Conservation (phyloP, 2,888 invertebrate species). For the Conistra vaccinii region DNA sequence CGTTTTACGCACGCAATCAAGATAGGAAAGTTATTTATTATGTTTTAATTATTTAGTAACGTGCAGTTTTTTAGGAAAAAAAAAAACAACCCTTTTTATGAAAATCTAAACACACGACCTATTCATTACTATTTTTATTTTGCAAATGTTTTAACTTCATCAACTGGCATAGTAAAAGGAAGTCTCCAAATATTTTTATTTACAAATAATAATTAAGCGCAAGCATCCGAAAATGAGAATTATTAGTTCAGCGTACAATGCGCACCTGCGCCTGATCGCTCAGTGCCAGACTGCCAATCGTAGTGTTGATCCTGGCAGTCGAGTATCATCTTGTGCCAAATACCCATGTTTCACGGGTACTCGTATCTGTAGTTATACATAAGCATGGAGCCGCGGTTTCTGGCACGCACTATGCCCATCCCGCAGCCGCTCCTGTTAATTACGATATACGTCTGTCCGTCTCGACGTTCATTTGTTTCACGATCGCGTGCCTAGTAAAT, state of each 20-base stretch:
- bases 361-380: conserved; percentile 70
- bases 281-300: conserved; percentile 47
- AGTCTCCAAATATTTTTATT: conserved; percentile 11
- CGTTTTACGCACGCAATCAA: conserved; percentile 42
- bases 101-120: background rate
- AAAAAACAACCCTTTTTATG: background rate
- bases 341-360: conserved; percentile 63
- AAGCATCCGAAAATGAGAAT: conserved; percentile 44
- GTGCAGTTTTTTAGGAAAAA: background rate
- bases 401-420: conserved; percentile 53
- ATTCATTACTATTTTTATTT: background rate
- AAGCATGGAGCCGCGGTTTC: conserved; percentile 57
- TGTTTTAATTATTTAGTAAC: conserved; percentile 32
- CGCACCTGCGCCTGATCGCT: conserved; percentile 64
- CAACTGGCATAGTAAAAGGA: background rate
- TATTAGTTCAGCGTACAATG: conserved; percentile 32
- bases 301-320: conserved; percentile 67
- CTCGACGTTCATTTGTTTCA: conserved; percentile 65
- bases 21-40: conserved; percentile 4
- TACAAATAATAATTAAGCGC: conserved; percentile 17
- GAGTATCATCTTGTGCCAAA: conserved; percentile 64
- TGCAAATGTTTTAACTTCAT: background rate
- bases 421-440: conserved; percentile 59
- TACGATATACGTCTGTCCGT: conserved; percentile 66
- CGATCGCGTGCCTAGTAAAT: conserved; percentile 67